phyloP scores from a whole-genome alignment of 2,888 invertebrate genomes.

The Acanthoscelides obtectus region DNA sequence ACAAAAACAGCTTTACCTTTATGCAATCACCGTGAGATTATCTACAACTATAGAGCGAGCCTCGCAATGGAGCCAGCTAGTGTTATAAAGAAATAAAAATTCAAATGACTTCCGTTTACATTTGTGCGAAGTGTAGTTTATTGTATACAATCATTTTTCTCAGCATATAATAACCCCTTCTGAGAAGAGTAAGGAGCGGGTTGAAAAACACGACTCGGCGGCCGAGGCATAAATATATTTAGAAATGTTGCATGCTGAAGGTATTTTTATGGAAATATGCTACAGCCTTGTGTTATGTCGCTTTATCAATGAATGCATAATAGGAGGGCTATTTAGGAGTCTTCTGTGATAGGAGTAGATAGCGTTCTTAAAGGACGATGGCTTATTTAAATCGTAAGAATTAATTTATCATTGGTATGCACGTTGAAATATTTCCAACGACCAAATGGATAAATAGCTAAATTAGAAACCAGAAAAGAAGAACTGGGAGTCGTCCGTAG shows the following conservation, averaged over 20 bases:
- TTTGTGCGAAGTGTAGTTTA: background rate
- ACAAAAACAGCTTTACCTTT: no score
- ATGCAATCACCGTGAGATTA: background rate
- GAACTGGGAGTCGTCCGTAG: no score
- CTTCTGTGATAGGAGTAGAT: background rate
- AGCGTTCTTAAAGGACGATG: background rate
- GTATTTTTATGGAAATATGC: background rate
- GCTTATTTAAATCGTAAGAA: background rate
- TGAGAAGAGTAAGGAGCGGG: background rate
- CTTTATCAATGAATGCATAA: background rate
- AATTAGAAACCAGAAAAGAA: no score
- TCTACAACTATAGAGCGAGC: background rate
- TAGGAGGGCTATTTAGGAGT: background rate
- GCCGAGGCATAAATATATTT: background rate
- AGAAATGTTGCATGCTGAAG: background rate
- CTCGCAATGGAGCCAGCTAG: background rate
- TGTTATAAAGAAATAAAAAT: background rate
- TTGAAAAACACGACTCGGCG: background rate
- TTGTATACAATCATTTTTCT: background rate
- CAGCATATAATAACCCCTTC: background rate
- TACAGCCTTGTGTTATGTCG: background rate
- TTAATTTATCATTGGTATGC: no score
- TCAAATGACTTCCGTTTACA: background rate
- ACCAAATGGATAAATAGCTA: no score
- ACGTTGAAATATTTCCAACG: no score